Percentiles rank a stretch among this genome's conserved stretches.
These are phyloP conservation scores for Lithodes maja DNA, from an alignment of 2,888 invertebrate species.

Conservation along the genomic window DNA sequence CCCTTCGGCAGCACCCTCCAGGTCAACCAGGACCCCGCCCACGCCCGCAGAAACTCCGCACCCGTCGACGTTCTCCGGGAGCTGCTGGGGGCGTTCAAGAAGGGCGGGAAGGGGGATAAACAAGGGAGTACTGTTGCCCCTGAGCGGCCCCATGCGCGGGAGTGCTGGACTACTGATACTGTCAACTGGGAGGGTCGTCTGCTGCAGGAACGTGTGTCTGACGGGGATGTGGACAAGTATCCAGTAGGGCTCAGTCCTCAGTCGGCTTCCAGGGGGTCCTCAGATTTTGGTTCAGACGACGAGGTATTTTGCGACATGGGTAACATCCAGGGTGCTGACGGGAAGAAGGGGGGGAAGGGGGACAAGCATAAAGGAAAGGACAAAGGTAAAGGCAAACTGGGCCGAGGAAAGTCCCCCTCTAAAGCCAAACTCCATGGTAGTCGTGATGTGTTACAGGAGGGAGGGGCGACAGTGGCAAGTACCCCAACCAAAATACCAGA, in stretches of 20 bases:
- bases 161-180: background rate
- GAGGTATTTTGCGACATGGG: constrained; percentile 55
- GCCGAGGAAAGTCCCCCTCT: constrained; percentile 65
- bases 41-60: constrained; percentile 48
- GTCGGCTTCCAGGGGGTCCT: background rate
- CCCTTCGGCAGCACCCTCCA: constrained; percentile 5
- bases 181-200: background rate
- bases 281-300: constrained; percentile 41
- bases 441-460: constrained; percentile 46
- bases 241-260: background rate
- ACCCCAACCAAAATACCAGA: constrained; percentile 11
- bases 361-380: constrained; percentile 59
- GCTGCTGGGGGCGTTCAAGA: background rate
- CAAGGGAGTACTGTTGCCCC: no score
- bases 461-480: background rate
- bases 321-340: constrained; percentile 61
- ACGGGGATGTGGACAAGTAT: constrained; percentile 21
- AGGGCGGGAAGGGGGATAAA: background rate
- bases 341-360: constrained; percentile 52
- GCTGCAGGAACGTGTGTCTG: background rate
- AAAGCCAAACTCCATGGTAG: constrained; percentile 60
- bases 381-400: constrained; percentile 35
- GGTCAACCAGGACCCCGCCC: constrained; percentile 1
- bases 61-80: constrained; percentile 42
- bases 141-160: background rate